A percentile compares a stretch with the other conserved stretches of the same genome.
These are phyloP conservation scores for Pocillopora verrucosa DNA, from an alignment of 64 coral and sea anemone genomes.

Conservation along the genomic window DNA sequence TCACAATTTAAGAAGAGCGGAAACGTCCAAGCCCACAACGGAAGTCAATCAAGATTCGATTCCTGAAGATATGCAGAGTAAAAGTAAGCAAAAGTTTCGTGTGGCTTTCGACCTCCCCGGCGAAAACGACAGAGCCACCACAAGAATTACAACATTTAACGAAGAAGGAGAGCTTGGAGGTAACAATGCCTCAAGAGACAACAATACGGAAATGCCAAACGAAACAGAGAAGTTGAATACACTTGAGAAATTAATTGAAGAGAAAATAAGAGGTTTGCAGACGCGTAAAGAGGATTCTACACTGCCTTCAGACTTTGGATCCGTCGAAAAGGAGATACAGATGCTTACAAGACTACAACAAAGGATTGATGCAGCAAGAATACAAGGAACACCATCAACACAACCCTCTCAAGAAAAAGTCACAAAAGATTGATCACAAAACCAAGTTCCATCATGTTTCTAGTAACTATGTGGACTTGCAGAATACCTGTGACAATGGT, in stretches of 20 bases:
- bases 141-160: not conserved
- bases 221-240: conserved; percentile 4
- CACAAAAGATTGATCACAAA: not conserved
- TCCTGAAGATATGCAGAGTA: not conserved
- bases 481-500: no score
- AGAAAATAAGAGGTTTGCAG: conserved; percentile 35
- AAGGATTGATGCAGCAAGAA: conserved; percentile 10
- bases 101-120: not conserved
- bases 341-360: conserved; percentile 30
- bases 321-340: conserved; percentile 12
- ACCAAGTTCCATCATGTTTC: not conserved
- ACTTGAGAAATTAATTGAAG: conserved; percentile 9
- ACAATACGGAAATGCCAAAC: not conserved
- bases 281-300: not conserved
- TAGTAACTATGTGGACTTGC: no score
- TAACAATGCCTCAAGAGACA: not conserved
- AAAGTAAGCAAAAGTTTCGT: not conserved
- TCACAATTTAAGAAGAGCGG: not conserved
- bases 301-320: not conserved
- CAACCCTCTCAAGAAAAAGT: not conserved
- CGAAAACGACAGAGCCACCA: not conserved
- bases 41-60: no score
- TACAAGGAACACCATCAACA: not conserved
- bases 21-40: no score
- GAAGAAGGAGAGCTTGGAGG: no score